These are phyloP conservation scores for Lophura nycthemera DNA, from an alignment of 2,113 vertebrate species.

Conservation along the genomic window DNA sequence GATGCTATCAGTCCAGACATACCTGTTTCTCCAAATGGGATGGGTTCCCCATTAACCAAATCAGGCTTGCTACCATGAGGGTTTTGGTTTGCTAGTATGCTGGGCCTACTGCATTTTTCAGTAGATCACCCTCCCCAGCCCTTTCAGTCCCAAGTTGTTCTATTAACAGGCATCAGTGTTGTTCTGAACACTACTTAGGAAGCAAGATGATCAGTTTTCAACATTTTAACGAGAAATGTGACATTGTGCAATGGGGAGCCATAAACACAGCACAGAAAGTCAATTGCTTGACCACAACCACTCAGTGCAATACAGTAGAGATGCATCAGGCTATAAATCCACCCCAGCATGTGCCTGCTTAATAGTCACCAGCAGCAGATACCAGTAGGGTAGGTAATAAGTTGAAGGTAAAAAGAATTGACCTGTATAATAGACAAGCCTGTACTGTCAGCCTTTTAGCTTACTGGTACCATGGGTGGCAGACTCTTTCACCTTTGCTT, in stretches of 20 bases:
- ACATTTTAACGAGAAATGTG: slow-evolving; percentile 72
- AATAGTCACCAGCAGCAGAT: background rate
- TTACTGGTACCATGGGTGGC: background rate
- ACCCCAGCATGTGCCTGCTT: background rate
- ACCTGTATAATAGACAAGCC: background rate
- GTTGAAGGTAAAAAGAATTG: background rate
- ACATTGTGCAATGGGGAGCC: slow-evolving; percentile 28
- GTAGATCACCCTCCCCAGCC: background rate
- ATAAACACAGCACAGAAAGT: background rate
- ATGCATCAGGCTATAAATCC: background rate
- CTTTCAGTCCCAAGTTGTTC: background rate
- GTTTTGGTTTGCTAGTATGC: background rate
- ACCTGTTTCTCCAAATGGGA: background rate
- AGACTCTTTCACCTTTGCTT: background rate
- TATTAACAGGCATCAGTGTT: slow-evolving; percentile 51
- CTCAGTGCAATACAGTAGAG: background rate
- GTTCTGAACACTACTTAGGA: slow-evolving; percentile 22
- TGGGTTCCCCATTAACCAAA: background rate
- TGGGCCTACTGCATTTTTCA: background rate
- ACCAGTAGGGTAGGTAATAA: background rate
- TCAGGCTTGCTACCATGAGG: background rate
- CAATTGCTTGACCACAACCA: background rate
- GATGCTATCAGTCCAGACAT: slow-evolving; percentile 41
- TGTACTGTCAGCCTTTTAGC: background rate
- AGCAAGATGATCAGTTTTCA: slow-evolving; percentile 66